phyloP scores from a whole-genome alignment of 2,113 vertebrate genomes.

The Leuciscus idus region DNA sequence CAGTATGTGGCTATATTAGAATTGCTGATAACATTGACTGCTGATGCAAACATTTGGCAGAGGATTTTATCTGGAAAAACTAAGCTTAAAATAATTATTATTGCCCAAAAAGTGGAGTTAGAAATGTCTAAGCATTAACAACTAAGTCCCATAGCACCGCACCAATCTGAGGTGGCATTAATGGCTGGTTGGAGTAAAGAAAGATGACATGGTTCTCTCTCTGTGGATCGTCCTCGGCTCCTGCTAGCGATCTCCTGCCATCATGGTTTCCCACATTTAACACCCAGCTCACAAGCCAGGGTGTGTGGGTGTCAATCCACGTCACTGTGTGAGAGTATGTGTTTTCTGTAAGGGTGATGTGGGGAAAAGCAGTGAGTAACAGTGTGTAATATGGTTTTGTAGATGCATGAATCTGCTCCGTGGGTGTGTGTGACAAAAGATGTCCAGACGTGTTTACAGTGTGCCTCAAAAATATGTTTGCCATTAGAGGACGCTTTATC shows the following conservation, averaged over 20 bases:
- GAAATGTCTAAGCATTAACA: not conserved
- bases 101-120: not conserved
- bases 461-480: conserved; percentile 44
- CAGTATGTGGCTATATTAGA: conserved; percentile 5
- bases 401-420: conserved; percentile 47
- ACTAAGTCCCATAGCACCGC: not conserved
- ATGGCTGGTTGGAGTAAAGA: conserved; percentile 29
- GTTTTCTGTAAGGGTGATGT: conserved; percentile 48
- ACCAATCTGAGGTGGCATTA: conserved; percentile 35
- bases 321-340: conserved; percentile 43
- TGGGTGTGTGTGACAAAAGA: conserved; percentile 48
- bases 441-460: conserved; percentile 43
- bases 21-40: conserved; percentile 5
- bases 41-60: not conserved
- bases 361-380: conserved; percentile 46
- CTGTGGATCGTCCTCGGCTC: conserved; percentile 36
- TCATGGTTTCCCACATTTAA: conserved; percentile 57
- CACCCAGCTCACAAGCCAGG: conserved; percentile 50
- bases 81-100: not conserved
- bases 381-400: conserved; percentile 54
- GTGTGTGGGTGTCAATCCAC: conserved; percentile 47
- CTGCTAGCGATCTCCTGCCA: conserved; percentile 48
- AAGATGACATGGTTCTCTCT: conserved; percentile 41
- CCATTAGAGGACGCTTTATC: conserved; percentile 21
- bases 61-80: not conserved